Evolutionary conservation across 2,113 vertebrate genomes (phyloP), one percentile per base, ranked within the genome.

Genomic region (Choloepus hoffmanni): DNA sequence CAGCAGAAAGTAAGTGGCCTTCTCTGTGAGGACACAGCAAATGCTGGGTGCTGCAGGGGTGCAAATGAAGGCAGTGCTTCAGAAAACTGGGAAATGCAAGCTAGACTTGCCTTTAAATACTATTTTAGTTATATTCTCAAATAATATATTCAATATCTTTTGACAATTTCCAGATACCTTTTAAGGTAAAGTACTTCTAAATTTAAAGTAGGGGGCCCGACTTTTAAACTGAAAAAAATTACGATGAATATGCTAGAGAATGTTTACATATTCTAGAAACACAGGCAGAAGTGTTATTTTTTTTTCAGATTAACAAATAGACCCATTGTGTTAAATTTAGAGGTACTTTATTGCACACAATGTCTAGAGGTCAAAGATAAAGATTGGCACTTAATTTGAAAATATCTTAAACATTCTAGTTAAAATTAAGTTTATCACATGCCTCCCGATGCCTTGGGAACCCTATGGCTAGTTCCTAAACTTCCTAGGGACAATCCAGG

Each of bases 1-100:
- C 0, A 26, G 7, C 0, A 8, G 7, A 12, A n/a, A 28, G 0
- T 7, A 2, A 7, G 3, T 1, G 9, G 4, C 7, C 5, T 26
- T 74, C 24, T 5, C 7, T 10, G 0, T 0, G 45, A 30, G 14
- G 28, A 13, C 60, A 15, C 21, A 36, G 23, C 33, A 0, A 0
- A 3, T 5, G 0, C 28, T 3, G 45, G 58, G 19, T 16, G 28
- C 4, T 2, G 0, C 43, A 0, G 23, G 7, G 55, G 24, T 15
- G 19, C 0, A 30, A 11, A 23, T 5, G 14, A 0, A 26, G 40
- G 0, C 0, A 7, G 28, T 2, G 7, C 2, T 2, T 53, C 40
- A 11, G 3, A 3, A 1, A 4, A 2, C 2, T 0, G 30, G 33
- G 26, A 6, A 14, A 63, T 15, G 12, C 14, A 13, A 3, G 7